A percentile compares a stretch with the other conserved stretches of the same genome.
Evolutionary conservation across 2,888 invertebrate species (phyloP).

Genomic region (Clusia tigrina): DNA sequence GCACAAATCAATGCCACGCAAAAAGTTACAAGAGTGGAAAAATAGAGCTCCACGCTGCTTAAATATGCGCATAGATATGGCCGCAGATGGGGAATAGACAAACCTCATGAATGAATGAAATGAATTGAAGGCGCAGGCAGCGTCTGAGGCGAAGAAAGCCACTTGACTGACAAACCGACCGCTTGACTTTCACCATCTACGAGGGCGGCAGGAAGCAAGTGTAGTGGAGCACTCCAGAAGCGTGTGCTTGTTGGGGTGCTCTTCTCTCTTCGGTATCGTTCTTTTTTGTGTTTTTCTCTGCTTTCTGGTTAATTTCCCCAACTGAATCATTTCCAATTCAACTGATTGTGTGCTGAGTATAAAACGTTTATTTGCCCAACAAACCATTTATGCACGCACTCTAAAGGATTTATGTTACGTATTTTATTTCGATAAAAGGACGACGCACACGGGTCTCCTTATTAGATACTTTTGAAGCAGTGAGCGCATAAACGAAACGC

Average conservation of each 20-base stretch:
- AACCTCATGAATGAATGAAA: neutral
- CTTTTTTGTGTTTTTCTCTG: neutral
- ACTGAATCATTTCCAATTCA: conserved; percentile 34
- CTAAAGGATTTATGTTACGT: conserved; percentile 41
- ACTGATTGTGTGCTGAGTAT: conserved; percentile 27
- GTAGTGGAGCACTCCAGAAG: neutral
- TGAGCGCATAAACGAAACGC: neutral
- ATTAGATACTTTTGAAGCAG: conserved; percentile 6
- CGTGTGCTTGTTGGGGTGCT: neutral
- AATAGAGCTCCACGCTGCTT: conserved; percentile 31
- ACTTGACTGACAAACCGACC: conserved; percentile 38
- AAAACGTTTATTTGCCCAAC: conserved; percentile 46
- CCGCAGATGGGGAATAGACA: neutral
- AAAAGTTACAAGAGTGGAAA: neutral
- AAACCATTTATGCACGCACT: conserved; percentile 43
- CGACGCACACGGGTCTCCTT: conserved; percentile 22
- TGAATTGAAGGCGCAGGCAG: neutral
- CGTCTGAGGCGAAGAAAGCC: conserved; percentile 30
- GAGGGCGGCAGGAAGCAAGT: neutral
- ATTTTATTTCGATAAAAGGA: neutral
- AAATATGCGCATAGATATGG: conserved; percentile 46
- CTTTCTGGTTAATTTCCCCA: conserved; percentile 1
- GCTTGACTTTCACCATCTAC: conserved; percentile 28
- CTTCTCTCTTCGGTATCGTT: neutral
- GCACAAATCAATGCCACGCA: conserved; percentile 7